phyloP scores from a whole-genome alignment of 92 coral and sea anemone species.

The Zoanthus solanderi region DNA sequence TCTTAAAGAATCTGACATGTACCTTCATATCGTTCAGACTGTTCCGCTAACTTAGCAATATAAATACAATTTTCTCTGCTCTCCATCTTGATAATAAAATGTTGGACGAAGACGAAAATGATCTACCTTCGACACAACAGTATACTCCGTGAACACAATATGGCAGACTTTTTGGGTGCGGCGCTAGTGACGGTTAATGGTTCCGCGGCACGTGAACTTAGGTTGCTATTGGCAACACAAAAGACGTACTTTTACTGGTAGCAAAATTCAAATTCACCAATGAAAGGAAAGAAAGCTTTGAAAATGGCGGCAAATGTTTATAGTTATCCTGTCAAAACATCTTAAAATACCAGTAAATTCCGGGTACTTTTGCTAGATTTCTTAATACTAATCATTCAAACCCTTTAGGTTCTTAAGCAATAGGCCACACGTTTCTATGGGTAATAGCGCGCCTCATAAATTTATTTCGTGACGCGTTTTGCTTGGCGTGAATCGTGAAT shows the following conservation, averaged over 20 bases:
- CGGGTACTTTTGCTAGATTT: too few species aligned
- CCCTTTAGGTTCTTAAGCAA: too few species aligned
- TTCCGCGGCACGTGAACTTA: constrained; percentile 23
- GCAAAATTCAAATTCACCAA: constrained; percentile 31
- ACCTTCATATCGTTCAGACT: constrained; percentile 99
- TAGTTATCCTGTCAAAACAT: too few species aligned
- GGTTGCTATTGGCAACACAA: constrained; percentile 25
- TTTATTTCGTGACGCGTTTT: too few species aligned
- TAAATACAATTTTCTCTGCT: constrained; percentile 70
- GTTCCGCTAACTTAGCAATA: constrained; percentile 95
- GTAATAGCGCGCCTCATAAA: too few species aligned
- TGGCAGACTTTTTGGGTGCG: constrained; percentile 34
- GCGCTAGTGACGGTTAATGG: constrained; percentile 26
- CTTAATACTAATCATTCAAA: too few species aligned
- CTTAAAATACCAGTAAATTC: too few species aligned
- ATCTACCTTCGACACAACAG: background rate
- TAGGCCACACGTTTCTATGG: too few species aligned
- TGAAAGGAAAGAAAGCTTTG: background rate
- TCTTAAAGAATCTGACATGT: constrained; percentile 33
- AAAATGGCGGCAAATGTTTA: constrained; percentile 34
- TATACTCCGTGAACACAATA: constrained; percentile 5
- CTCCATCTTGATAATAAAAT: constrained; percentile 77
- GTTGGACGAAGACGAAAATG: constrained; percentile 19
- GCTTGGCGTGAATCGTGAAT: too few species aligned
- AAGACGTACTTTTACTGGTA: constrained; percentile 27